Conservation (phyloP, 2,113 vertebrate genomes). For the Cepphus grylle region DNA sequence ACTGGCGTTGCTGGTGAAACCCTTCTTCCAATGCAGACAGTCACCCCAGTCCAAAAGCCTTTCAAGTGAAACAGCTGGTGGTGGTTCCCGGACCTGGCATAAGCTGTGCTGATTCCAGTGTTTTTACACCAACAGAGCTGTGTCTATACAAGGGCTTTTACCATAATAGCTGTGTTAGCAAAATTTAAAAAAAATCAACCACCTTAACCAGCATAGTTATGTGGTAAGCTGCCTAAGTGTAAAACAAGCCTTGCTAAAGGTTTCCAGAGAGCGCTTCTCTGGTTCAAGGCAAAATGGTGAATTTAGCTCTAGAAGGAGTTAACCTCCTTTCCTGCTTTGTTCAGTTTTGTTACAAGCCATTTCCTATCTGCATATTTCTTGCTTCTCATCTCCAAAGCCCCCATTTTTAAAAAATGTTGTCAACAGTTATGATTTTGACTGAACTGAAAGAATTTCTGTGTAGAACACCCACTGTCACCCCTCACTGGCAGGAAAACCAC, state of each 20-base stretch:
- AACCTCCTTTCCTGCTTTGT: neutral
- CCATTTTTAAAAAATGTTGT: neutral
- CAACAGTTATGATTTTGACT: neutral
- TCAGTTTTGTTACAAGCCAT: neutral
- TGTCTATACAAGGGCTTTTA: neutral
- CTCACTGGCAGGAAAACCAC: neutral
- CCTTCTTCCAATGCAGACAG: neutral
- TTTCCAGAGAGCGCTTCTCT: neutral
- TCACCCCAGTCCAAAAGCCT: neutral
- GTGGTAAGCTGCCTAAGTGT: neutral
- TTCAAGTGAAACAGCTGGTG: neutral
- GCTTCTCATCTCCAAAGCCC: neutral
- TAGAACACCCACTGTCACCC: neutral
- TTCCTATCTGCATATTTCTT: neutral
- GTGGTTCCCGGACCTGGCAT: neutral
- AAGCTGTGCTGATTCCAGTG: neutral
- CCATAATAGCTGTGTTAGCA: constrained; percentile 43
- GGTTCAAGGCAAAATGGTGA: neutral
- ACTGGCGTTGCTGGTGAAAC: neutral
- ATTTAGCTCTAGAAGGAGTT: neutral
- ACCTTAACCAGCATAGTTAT: constrained; percentile 5
- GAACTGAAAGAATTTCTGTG: neutral
- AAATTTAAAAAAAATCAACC: neutral
- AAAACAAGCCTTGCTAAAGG: neutral
- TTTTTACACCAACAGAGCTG: neutral